Conservation (phyloP, 2,888 invertebrate species). For the Labia minor region DNA sequence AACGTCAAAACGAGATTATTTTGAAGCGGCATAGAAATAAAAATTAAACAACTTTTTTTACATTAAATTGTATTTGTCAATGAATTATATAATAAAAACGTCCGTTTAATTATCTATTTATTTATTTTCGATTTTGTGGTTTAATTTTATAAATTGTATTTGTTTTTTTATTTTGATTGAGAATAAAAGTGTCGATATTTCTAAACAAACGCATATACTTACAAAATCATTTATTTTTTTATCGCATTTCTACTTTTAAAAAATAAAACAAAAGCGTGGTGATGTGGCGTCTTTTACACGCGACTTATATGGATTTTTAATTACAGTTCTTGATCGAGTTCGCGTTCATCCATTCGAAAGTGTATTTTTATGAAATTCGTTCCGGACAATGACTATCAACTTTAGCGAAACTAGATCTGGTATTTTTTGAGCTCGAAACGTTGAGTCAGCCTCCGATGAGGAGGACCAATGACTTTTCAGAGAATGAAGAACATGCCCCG, state of each 20-base stretch:
- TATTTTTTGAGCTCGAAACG: constrained; percentile 1
- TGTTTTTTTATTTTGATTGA: neutral
- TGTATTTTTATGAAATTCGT: constrained; percentile 9
- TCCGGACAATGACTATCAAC: neutral
- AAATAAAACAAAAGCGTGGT: neutral
- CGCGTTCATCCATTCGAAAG: neutral
- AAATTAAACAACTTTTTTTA: neutral
- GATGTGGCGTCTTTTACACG: neutral
- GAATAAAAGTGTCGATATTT: no score
- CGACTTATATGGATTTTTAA: neutral
- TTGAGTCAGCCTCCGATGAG: neutral
- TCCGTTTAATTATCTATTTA: no score
- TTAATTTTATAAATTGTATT: no score
- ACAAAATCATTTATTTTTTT: no score
- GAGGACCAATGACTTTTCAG: neutral
- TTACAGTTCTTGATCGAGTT: no score
- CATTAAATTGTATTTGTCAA: neutral
- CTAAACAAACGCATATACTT: no score
- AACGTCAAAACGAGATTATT: no score
- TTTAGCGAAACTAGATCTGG: neutral
- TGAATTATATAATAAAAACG: neutral
- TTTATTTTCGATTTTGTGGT: no score
- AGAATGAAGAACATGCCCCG: neutral
- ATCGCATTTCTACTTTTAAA: neutral
- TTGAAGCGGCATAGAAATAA: no score